A percentile compares a stretch with the other conserved stretches of the same genome.
phyloP scores from a whole-genome alignment of 2,888 invertebrate genomes.

The Coenonympha glycerion region DNA sequence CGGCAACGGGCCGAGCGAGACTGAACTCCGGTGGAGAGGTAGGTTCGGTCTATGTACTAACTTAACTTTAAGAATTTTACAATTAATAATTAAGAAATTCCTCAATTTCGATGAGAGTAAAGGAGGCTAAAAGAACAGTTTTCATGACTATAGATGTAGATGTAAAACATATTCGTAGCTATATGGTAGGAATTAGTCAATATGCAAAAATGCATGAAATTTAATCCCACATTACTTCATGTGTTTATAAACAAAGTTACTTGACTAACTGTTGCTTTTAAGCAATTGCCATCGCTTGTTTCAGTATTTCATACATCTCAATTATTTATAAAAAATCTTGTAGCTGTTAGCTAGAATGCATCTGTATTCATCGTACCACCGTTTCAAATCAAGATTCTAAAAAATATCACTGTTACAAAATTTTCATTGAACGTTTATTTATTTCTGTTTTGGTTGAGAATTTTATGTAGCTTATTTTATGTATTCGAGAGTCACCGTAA shows the following conservation, averaged over 20 bases:
- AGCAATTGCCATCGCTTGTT: conserved; percentile 46
- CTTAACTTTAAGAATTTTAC: conserved; percentile 19
- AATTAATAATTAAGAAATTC: conserved; percentile 42
- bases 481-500: conserved; percentile 27
- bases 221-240: conserved; percentile 68
- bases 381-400: conserved; percentile 13
- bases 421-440: conserved; percentile 14
- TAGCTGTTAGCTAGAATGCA: conserved; percentile 21
- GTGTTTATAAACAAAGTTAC: conserved; percentile 76
- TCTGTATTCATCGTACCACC: background rate
- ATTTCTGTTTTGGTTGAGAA: conserved; percentile 16
- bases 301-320: conserved; percentile 30
- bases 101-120: conserved; percentile 65
- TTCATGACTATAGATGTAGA: conserved; percentile 73
- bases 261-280: conserved; percentile 66
- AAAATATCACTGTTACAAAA: conserved; percentile 29
- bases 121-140: conserved; percentile 74
- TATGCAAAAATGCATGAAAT: conserved; percentile 64
- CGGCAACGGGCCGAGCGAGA: conserved; percentile 66
- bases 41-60: conserved; percentile 64
- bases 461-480: conserved; percentile 24
- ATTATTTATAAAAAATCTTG: conserved; percentile 46
- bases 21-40: conserved; percentile 69
- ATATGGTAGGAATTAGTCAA: conserved; percentile 54
- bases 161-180: conserved; percentile 43